A percentile compares a stretch with the other conserved stretches of the same genome.
Evolutionary conservation across 2,797 vertebrate species (phyloP).

Genomic region (Vultur gryphus): DNA sequence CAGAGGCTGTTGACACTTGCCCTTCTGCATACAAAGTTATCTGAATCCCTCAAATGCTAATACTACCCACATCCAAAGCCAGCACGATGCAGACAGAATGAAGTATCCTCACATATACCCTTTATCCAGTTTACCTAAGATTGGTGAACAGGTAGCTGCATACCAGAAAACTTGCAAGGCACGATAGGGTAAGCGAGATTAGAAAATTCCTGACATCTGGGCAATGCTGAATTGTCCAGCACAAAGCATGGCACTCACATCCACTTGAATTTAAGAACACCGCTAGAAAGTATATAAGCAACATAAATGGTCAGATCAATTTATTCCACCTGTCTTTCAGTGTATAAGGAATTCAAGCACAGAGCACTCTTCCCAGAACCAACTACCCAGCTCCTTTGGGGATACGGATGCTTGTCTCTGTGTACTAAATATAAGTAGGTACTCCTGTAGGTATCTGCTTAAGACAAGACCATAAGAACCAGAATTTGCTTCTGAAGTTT

Average conservation of each 20-base stretch:
- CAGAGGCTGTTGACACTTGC: neutral
- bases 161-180: neutral
- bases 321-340: neutral
- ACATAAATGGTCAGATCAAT: accelerated
- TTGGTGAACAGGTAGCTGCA: neutral
- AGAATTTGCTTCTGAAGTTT: neutral
- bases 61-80: neutral
- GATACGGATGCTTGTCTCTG: neutral
- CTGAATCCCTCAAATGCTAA: neutral
- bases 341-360: neutral
- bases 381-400: neutral
- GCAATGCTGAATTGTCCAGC: neutral
- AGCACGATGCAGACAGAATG: neutral
- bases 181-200: neutral
- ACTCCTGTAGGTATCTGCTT: neutral
- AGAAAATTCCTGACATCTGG: neutral
- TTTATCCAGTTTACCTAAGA: neutral
- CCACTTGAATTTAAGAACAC: neutral
- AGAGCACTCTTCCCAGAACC: neutral
- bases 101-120: neutral
- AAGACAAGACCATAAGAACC: neutral
- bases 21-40: neutral
- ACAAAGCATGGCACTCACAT: neutral
- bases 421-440: neutral
- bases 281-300: neutral